These are phyloP conservation scores for Casuarius casuarius DNA, from an alignment of 2,113 vertebrate species.

Conservation along the genomic window DNA sequence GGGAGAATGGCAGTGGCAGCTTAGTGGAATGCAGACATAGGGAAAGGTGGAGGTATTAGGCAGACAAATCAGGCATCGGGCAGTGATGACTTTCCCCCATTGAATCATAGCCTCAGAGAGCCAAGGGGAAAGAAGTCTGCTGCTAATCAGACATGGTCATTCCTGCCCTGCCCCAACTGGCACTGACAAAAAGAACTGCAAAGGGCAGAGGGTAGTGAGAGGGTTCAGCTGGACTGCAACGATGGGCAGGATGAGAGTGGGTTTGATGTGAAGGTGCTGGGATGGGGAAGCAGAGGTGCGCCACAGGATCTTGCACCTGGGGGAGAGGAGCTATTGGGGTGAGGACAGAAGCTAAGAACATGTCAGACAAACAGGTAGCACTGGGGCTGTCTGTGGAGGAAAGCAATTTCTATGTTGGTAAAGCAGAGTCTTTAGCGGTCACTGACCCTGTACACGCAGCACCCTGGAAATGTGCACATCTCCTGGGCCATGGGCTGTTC, in stretches of 20 bases:
- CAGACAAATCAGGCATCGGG: too few species aligned
- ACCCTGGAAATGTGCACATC: not conserved
- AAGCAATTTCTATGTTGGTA: too few species aligned
- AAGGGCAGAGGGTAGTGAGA: accelerated
- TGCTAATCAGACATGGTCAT: not conserved
- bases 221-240: not conserved
- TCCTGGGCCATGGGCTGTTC: not conserved
- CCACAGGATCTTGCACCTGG: not conserved
- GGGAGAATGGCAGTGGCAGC: not conserved
- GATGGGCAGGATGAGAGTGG: not conserved
- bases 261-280: not conserved
- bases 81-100: too few species aligned
- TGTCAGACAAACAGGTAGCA: not conserved
- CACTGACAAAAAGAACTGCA: not conserved
- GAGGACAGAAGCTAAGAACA: not conserved
- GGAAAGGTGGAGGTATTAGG: not conserved
- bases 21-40: not conserved
- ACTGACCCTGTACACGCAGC: too few species aligned
- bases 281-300: not conserved
- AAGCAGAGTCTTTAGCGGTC: too few species aligned
- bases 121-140: not conserved
- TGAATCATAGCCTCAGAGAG: too few species aligned
- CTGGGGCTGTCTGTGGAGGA: too few species aligned
- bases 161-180: not conserved
- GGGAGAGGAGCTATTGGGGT: not conserved